Evolutionary conservation across 2,888 invertebrate genomes (phyloP).

Genomic region (Parasteatoda lunata): DNA sequence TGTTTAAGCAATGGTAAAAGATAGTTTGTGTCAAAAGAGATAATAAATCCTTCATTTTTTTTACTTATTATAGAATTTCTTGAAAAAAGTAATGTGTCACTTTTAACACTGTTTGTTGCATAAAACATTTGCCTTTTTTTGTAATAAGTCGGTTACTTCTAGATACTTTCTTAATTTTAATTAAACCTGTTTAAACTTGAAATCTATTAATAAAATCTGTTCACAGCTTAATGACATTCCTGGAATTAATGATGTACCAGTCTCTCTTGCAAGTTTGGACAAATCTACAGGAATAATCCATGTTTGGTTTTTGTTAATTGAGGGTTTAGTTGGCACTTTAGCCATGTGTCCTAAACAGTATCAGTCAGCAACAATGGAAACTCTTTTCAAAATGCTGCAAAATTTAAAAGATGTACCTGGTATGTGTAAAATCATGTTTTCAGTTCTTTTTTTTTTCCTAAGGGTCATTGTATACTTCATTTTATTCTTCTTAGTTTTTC

Average conservation of each 20-base stretch:
- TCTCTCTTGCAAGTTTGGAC: slow-evolving; percentile 76
- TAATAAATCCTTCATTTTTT: no score
- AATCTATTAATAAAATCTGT: neutral
- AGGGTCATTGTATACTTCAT: no score
- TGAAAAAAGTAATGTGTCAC: no score
- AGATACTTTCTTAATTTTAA: no score
- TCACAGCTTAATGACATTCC: slow-evolving; percentile 32
- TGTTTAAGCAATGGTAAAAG: no score
- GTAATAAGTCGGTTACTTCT: no score
- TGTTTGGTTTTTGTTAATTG: slow-evolving; percentile 90
- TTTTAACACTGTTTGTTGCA: no score
- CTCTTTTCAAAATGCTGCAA: slow-evolving; percentile 87
- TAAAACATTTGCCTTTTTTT: no score
- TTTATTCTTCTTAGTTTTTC: no score
- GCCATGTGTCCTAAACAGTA: slow-evolving; percentile 81
- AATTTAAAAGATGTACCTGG: slow-evolving; percentile 84
- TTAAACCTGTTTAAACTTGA: neutral
- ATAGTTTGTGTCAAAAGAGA: no score
- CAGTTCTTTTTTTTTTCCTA: no score
- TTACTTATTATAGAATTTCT: no score
- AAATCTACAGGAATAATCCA: slow-evolving; percentile 82
- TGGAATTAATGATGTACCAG: slow-evolving; percentile 71
- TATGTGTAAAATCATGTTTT: slow-evolving; percentile 68
- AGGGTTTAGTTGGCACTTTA: slow-evolving; percentile 80
- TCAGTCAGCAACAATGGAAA: slow-evolving; percentile 90